Percentiles rank a stretch among this genome's conserved stretches.
These are phyloP conservation scores for Germaria angustata DNA, from an alignment of 2,888 invertebrate genomes.

Conservation along the genomic window DNA sequence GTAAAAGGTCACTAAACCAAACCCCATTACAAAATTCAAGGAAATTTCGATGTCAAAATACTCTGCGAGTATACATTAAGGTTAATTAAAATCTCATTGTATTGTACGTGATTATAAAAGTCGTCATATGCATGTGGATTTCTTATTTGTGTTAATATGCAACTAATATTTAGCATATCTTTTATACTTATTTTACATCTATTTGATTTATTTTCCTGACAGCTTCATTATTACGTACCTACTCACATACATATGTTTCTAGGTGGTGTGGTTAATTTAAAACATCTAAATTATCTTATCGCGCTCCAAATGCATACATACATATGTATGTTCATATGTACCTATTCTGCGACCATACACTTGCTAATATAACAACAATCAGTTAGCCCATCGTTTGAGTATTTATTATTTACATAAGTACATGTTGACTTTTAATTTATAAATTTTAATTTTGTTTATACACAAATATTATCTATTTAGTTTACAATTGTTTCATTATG, in stretches of 20 bases:
- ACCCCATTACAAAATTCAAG: too few relatives aligned
- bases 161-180: too few relatives aligned
- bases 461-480: not conserved
- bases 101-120: too few relatives aligned
- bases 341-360: not conserved
- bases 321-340: not conserved
- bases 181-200: slow-evolving; percentile 5
- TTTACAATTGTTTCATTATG: slow-evolving; percentile 9
- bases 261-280: slow-evolving; percentile 10
- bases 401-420: not conserved
- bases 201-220: slow-evolving; percentile 9
- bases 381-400: not conserved
- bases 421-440: not conserved
- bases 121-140: too few relatives aligned
- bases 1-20: too few relatives aligned
- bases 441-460: slow-evolving; percentile 11
- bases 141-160: too few relatives aligned
- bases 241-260: slow-evolving; percentile 6
- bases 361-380: not conserved
- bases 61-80: too few relatives aligned
- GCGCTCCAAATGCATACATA: not conserved
- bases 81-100: too few relatives aligned
- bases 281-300: slow-evolving; percentile 14
- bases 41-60: too few relatives aligned
- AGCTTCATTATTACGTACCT: slow-evolving; percentile 14